phyloP scores from a whole-genome alignment of 1,140 invertebrate species.

The Drosophila albomicans region DNA sequence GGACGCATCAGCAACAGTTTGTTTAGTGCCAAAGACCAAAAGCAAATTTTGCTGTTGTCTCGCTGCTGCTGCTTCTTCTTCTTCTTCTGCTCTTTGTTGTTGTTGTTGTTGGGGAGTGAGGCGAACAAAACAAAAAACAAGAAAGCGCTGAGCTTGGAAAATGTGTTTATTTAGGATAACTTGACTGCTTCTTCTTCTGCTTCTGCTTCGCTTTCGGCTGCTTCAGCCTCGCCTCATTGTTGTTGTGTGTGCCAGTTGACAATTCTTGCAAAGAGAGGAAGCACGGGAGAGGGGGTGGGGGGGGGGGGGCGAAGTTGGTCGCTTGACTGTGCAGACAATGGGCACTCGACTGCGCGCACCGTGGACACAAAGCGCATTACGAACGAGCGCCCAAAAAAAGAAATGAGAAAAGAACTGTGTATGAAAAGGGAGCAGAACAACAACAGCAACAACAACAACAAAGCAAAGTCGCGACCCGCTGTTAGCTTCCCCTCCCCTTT shows the following conservation, averaged over 20 bases:
- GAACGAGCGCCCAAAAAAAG: slow-evolving; percentile 15
- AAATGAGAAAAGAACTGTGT: not conserved
- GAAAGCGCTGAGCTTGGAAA: slow-evolving; percentile 70
- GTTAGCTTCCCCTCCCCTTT: not conserved
- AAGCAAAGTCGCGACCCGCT: slow-evolving; percentile 22
- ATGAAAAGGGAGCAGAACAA: not conserved
- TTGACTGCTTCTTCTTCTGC: slow-evolving; percentile 63
- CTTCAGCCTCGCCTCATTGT: not conserved
- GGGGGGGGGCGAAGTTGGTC: not conserved
- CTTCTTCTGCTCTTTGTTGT: not conserved
- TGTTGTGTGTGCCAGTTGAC: slow-evolving; percentile 62
- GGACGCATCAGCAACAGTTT: slow-evolving; percentile 69
- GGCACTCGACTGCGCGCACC: slow-evolving; percentile 57
- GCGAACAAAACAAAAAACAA: not conserved
- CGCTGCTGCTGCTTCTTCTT: not conserved
- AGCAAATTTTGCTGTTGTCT: slow-evolving; percentile 49
- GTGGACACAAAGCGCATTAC: slow-evolving; percentile 66
- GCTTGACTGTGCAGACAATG: slow-evolving; percentile 23
- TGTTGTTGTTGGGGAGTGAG: slow-evolving; percentile 6
- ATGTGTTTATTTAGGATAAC: slow-evolving; percentile 83
- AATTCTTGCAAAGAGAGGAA: slow-evolving; percentile 47
- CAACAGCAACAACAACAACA: slow-evolving; percentile 2
- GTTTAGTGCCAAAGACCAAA: slow-evolving; percentile 57
- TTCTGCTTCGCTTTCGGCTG: slow-evolving; percentile 38
- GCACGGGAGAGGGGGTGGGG: not conserved